A percentile compares a stretch with the other conserved stretches of the same genome.
Conservation (phyloP, 2,888 invertebrate species). For the Antitype chi region DNA sequence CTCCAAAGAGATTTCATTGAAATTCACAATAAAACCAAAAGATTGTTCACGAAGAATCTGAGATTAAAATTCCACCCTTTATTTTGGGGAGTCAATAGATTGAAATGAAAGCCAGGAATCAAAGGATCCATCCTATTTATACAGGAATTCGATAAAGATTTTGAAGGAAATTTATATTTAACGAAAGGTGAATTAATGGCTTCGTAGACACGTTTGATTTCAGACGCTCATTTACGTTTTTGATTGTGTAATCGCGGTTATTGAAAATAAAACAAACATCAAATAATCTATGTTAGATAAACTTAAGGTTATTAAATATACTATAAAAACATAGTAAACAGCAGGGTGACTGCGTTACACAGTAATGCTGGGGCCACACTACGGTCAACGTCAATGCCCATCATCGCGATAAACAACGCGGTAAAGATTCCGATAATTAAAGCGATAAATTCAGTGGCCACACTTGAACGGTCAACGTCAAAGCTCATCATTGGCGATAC, state of each 20-base stretch:
- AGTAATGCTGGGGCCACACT: too few species aligned
- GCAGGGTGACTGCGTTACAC: too few species aligned
- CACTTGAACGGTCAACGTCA: too few species aligned
- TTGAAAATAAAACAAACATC: neutral
- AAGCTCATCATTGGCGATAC: too few species aligned
- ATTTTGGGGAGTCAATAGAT: conserved; percentile 81
- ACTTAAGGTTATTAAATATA: too few species aligned
- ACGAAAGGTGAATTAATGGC: conserved; percentile 38
- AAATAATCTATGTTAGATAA: neutral
- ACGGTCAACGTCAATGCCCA: too few species aligned
- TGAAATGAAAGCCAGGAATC: conserved; percentile 80
- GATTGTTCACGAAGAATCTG: conserved; percentile 72
- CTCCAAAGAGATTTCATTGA: conserved; percentile 47
- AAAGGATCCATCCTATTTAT: conserved; percentile 73
- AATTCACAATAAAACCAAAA: conserved; percentile 67
- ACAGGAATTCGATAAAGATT: conserved; percentile 72
- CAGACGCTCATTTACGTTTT: conserved; percentile 16
- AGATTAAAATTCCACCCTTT: conserved; percentile 83
- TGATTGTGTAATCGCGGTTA: conserved; percentile 13
- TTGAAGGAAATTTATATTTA: conserved; percentile 56
- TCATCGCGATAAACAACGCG: too few species aligned
- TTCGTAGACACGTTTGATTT: conserved; percentile 43
- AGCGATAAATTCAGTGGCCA: too few species aligned
- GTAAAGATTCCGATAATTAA: too few species aligned
- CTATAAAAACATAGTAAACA: too few species aligned